Evolutionary conservation across 2,888 invertebrate species (phyloP).

Genomic region (Pristionchus entomophagus): DNA sequence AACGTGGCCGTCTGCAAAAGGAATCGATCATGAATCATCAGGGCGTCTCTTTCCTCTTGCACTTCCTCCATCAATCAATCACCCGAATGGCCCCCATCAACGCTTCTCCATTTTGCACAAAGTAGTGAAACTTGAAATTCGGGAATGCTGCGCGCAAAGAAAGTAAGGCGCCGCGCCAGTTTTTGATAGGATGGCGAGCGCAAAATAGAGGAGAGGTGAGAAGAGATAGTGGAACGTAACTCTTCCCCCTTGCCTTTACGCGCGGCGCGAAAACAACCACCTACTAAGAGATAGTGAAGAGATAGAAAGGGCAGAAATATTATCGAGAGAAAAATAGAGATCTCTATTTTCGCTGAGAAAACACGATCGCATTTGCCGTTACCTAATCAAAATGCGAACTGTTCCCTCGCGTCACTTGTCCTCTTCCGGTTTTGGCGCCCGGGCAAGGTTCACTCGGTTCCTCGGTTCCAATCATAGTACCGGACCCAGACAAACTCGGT

Average conservation of each 20-base stretch:
- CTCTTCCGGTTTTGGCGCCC: background rate
- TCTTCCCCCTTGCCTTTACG: background rate
- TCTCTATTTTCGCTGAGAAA: background rate
- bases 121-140: background rate
- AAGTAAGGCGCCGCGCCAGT: background rate
- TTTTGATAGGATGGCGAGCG: background rate
- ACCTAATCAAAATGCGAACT: too few species aligned
- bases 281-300: background rate
- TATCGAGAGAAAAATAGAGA: background rate
- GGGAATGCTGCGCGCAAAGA: background rate
- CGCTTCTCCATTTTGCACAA: background rate
- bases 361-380: too few species aligned
- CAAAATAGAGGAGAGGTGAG: background rate
- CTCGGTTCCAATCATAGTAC: background rate
- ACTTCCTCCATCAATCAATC: background rate
- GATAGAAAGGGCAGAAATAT: background rate
- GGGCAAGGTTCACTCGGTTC: background rate
- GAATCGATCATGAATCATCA: background rate
- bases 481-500: background rate
- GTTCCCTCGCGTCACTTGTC: background rate
- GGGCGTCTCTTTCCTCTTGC: background rate
- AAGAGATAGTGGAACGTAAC: conserved; percentile 7
- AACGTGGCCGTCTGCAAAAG: conserved; percentile 15
- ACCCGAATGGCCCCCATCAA: background rate
- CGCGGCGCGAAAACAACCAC: background rate